Conservation (phyloP, 2,888 invertebrate genomes). For the Nowickia ferox region DNA sequence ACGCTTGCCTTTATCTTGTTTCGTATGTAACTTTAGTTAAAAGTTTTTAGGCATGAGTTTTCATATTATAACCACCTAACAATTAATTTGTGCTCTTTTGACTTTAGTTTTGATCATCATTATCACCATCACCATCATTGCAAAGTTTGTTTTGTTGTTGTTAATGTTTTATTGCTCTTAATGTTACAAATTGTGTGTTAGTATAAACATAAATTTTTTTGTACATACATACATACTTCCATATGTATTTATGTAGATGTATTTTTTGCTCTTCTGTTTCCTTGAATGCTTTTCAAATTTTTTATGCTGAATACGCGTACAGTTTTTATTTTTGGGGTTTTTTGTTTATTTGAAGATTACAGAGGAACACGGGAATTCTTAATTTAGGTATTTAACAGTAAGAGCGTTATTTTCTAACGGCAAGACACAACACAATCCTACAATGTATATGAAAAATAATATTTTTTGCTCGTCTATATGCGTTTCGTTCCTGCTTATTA, state of each 20-base stretch:
- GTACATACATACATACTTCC: no score
- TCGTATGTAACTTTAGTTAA: conserved; percentile 45
- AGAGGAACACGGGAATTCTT: conserved; percentile 14
- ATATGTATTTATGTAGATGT: neutral
- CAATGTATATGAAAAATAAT: no score
- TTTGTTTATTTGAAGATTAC: neutral
- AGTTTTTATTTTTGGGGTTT: neutral
- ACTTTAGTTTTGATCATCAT: conserved; percentile 40
- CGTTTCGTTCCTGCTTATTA: no score
- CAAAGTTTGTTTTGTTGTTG: conserved; percentile 16
- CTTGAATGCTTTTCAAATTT: conserved; percentile 47
- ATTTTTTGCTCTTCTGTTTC: conserved; percentile 54
- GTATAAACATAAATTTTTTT: neutral
- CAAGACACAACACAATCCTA: no score
- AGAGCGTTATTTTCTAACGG: no score
- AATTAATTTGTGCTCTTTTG: conserved; percentile 70
- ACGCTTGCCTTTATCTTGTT: conserved; percentile 23
- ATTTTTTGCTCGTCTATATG: no score
- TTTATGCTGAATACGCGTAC: conserved; percentile 29
- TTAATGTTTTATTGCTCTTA: conserved; percentile 52
- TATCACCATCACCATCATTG: conserved; percentile 25
- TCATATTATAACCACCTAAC: conserved; percentile 45
- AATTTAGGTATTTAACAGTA: neutral
- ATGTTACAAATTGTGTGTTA: conserved; percentile 41
- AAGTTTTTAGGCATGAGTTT: conserved; percentile 43